Evolutionary conservation across 2,888 invertebrate genomes (phyloP).

Genomic region (Amblyjoppa proteus): DNA sequence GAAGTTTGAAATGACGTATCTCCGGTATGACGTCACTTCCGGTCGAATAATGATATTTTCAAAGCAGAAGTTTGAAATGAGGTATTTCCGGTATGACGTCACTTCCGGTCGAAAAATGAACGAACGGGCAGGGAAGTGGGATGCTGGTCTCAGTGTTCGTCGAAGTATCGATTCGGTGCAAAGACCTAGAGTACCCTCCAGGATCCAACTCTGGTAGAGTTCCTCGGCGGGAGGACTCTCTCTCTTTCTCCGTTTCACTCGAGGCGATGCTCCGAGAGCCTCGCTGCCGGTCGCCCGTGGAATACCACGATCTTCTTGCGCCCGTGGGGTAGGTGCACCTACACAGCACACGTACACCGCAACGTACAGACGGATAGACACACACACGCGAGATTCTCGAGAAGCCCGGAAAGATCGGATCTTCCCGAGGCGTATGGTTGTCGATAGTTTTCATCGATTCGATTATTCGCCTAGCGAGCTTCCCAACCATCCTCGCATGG

Average conservation of each 20-base stretch:
- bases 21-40: background rate
- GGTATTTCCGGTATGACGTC: background rate
- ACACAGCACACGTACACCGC: background rate
- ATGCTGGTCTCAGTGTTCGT: background rate
- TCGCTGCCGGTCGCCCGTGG: slow-evolving; percentile 42
- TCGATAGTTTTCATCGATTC: slow-evolving; percentile 62
- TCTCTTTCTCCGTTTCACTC: slow-evolving; percentile 15
- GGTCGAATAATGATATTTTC: background rate
- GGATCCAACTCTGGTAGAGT: slow-evolving; percentile 53
- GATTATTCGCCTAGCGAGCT: slow-evolving; percentile 47
- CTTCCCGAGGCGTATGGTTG: slow-evolving; percentile 34
- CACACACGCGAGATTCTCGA: slow-evolving; percentile 34
- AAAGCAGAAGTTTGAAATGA: background rate
- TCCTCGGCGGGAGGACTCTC: slow-evolving; percentile 46
- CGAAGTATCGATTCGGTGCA: slow-evolving; percentile 62
- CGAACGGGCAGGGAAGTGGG: background rate
- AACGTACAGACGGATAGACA: slow-evolving; percentile 13
- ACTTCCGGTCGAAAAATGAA: background rate
- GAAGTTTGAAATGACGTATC: no score
- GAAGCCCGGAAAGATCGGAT: slow-evolving; percentile 62
- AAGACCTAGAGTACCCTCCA: slow-evolving; percentile 64
- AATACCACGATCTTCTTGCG: slow-evolving; percentile 57
- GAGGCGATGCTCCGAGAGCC: slow-evolving; percentile 45
- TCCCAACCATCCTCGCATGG: slow-evolving; percentile 3
- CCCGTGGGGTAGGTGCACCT: slow-evolving; percentile 11